These are phyloP conservation scores for Temnopleurus reevesii DNA, from an alignment of 53 echinoderm and acorn worm species.

Conservation along the genomic window DNA sequence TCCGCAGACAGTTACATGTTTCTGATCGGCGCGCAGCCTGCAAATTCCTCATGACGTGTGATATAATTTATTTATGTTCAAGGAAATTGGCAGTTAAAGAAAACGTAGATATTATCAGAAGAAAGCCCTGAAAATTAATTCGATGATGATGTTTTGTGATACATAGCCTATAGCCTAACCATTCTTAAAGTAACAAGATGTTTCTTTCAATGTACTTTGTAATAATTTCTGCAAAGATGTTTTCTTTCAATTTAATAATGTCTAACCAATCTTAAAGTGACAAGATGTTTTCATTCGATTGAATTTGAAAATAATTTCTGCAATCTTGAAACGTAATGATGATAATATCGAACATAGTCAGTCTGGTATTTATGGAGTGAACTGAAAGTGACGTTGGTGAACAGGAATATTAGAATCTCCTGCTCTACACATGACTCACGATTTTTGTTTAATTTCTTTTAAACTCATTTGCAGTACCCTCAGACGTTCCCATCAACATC, in stretches of 20 bases:
- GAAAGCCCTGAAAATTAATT: background rate
- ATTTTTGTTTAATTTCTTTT: too few relatives aligned
- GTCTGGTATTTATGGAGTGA: background rate
- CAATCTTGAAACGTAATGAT: background rate
- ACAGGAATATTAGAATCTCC: background rate
- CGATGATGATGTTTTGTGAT: background rate
- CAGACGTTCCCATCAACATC: conserved; percentile 57
- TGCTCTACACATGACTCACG: too few relatives aligned
- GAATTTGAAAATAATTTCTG: too few relatives aligned
- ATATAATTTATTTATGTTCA: background rate
- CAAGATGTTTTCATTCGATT: too few relatives aligned
- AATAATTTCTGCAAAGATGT: too few relatives aligned
- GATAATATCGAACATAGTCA: background rate
- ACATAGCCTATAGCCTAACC: too few relatives aligned
- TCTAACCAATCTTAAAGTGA: too few relatives aligned
- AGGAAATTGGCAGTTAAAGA: background rate
- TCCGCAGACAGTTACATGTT: too few relatives aligned
- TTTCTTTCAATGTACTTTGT: too few relatives aligned
- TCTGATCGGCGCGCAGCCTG: background rate
- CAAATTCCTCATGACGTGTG: background rate
- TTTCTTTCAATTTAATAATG: too few relatives aligned
- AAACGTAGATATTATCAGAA: background rate
- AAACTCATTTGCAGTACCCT: conserved; percentile 66
- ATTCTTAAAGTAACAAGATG: too few relatives aligned
- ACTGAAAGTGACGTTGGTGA: background rate